Evolutionary conservation across 2,797 vertebrate genomes (phyloP).

Genomic region (Acipenser oxyrinchus): DNA sequence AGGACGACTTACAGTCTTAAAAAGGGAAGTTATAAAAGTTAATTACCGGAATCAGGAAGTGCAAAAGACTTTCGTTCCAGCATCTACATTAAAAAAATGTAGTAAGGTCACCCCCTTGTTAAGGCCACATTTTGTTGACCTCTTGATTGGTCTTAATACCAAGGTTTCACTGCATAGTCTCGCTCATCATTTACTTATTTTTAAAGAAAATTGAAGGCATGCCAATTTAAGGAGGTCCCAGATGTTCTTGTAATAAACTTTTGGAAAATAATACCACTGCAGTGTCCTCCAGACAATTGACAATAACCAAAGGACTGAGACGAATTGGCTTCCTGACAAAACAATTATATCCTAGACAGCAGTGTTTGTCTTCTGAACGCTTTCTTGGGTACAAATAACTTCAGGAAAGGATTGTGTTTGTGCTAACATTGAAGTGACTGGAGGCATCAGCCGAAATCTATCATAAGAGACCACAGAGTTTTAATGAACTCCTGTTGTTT

Average conservation of each 20-base stretch:
- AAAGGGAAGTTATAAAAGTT: too few species aligned
- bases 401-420: constrained; percentile 3
- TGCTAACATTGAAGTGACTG: constrained; percentile 10
- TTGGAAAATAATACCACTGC: constrained; percentile 26
- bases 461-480: background rate
- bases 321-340: constrained; percentile 15
- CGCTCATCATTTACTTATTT: constrained; percentile 17
- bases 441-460: constrained; percentile 1
- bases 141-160: constrained; percentile 20
- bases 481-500: too few species aligned
- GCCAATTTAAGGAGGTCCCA: constrained; percentile 25
- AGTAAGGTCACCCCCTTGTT: background rate
- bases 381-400: constrained; percentile 6
- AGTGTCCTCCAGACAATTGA: constrained; percentile 22
- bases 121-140: constrained; percentile 2
- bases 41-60: too few species aligned
- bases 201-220: constrained; percentile 24
- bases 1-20: too few species aligned
- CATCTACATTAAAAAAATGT: background rate
- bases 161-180: constrained; percentile 18
- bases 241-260: constrained; percentile 26
- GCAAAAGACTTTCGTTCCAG: background rate
- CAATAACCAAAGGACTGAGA: constrained; percentile 17
- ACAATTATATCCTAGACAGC: constrained; percentile 3
- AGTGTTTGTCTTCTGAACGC: background rate